Percentiles rank a stretch among this genome's conserved stretches.
These are phyloP conservation scores for Nothobranchius furzeri DNA, from an alignment of 2,113 vertebrate species.

Conservation along the genomic window DNA sequence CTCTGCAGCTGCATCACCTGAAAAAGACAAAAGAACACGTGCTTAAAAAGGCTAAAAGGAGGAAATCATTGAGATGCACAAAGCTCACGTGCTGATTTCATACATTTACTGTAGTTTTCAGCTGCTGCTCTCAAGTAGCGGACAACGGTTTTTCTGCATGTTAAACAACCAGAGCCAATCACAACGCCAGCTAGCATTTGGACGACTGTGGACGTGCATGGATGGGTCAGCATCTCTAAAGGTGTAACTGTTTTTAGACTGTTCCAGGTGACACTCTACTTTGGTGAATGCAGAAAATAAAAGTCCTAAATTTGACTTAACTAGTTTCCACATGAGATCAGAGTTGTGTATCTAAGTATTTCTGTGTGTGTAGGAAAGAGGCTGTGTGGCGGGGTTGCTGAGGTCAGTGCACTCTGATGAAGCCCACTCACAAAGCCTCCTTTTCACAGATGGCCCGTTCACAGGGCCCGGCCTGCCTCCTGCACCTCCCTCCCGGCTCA, in stretches of 20 bases:
- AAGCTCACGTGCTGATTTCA: background rate
- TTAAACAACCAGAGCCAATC: constrained; percentile 2
- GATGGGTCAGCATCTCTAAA: background rate
- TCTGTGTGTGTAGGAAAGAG: constrained; percentile 18
- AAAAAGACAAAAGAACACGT: background rate
- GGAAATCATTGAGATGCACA: background rate
- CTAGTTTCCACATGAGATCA: constrained; percentile 46
- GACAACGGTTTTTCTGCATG: background rate
- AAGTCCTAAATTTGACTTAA: background rate
- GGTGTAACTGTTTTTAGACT: background rate
- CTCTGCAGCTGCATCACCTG: constrained; percentile 87
- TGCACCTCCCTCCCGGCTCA: constrained; percentile 52
- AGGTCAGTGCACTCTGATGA: constrained; percentile 62
- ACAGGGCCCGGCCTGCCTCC: constrained; percentile 59
- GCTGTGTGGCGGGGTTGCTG: constrained; percentile 30
- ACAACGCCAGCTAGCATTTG: background rate
- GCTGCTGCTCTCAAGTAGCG: background rate
- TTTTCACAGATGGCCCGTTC: constrained; percentile 74
- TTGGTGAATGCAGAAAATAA: background rate
- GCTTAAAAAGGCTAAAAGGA: background rate
- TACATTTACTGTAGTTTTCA: too few species aligned
- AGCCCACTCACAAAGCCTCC: constrained; percentile 77
- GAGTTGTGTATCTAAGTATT: constrained; percentile 28
- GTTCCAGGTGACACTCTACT: background rate
- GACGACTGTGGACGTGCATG: background rate